Evolutionary conservation across 2,797 vertebrate genomes (phyloP).

Genomic region (Microtus obscurus): DNA sequence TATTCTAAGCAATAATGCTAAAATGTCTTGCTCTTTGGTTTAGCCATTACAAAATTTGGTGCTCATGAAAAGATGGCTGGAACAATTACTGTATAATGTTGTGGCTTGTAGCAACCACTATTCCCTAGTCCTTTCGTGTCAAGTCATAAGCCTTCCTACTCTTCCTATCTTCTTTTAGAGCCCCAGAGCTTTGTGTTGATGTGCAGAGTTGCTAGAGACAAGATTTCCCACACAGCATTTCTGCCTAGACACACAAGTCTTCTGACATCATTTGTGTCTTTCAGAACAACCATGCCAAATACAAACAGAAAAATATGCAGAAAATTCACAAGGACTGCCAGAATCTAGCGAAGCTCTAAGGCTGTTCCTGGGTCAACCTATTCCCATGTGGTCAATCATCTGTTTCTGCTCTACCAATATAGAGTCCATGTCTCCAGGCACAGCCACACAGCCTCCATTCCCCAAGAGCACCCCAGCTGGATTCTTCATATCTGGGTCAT

Average conservation of each 20-base stretch:
- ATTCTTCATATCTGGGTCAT: too few relatives aligned
- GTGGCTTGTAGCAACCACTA: background rate
- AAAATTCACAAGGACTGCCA: background rate
- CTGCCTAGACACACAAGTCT: background rate
- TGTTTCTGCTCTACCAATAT: background rate
- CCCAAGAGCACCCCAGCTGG: background rate
- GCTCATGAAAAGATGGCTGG: too few relatives aligned
- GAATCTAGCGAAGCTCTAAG: background rate
- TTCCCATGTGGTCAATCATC: background rate
- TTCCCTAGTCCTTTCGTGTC: background rate
- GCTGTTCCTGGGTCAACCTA: background rate
- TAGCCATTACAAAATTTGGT: too few relatives aligned
- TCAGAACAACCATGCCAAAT: background rate
- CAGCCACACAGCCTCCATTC: background rate
- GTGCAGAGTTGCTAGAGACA: background rate
- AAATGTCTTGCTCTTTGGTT: too few relatives aligned
- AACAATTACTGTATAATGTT: too few relatives aligned
- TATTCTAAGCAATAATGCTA: too few relatives aligned
- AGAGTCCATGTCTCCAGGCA: background rate
- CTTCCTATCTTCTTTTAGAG: background rate
- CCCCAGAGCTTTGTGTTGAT: background rate
- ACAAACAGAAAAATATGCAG: background rate
- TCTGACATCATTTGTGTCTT: background rate
- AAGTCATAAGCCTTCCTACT: background rate
- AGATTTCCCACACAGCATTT: background rate